Evolutionary conservation across 2,888 invertebrate species (phyloP).

Genomic region (Escarpia spicata): DNA sequence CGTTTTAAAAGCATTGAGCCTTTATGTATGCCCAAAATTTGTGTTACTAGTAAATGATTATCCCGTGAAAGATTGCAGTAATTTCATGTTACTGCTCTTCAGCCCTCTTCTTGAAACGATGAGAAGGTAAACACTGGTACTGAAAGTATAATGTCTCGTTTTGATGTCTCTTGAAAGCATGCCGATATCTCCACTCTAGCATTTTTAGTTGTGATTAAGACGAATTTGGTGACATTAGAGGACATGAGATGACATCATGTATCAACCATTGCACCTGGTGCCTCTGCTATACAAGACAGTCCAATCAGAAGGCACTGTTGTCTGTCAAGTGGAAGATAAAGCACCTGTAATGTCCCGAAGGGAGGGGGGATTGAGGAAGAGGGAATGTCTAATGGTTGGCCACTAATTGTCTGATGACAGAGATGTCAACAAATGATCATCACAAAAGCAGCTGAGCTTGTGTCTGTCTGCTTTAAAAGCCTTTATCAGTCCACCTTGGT

Average conservation of each 20-base stretch:
- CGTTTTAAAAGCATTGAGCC: too few species aligned
- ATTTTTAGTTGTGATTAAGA: not conserved
- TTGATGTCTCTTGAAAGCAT: too few species aligned
- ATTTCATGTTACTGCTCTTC: too few species aligned
- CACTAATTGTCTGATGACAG: slow-evolving; percentile 6
- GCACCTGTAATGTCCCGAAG: not conserved
- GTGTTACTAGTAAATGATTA: too few species aligned
- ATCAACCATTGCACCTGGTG: not conserved
- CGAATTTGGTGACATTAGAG: not conserved
- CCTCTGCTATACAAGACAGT: not conserved
- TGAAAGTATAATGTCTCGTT: too few species aligned
- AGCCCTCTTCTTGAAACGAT: too few species aligned
- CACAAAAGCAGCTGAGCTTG: not conserved
- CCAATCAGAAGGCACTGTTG: not conserved
- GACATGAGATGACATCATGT: not conserved
- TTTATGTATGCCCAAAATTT: too few species aligned
- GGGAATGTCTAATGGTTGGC: not conserved
- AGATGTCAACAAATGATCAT: not conserved
- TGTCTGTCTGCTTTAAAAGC: not conserved
- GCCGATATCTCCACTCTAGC: too few species aligned
- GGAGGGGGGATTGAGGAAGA: not conserved
- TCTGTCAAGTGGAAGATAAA: not conserved
- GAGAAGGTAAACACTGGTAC: too few species aligned
- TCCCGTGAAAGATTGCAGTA: too few species aligned
- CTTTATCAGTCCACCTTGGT: not conserved